Base-by-base conservation (phyloP, 2,797 vertebrate genomes). In the Dicrostonyx torquatus region DNA sequence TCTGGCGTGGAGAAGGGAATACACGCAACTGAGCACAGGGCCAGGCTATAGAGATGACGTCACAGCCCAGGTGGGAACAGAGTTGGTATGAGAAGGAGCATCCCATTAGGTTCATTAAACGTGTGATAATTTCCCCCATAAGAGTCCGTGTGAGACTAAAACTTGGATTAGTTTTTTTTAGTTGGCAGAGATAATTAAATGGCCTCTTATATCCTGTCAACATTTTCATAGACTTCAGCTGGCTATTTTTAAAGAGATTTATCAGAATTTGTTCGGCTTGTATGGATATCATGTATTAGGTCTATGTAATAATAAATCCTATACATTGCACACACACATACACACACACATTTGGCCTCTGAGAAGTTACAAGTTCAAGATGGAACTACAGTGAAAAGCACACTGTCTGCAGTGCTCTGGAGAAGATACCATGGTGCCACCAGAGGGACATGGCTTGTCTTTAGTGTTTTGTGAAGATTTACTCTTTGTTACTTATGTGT, bases 81-180 rank as follows among this genome's bases (percentile, higher is more conserved):
- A 34, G 37, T 48, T 48, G 31, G 50, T 83, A 22, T n/a, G 68
- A 95, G 88, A 37, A 91, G 29, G 50, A 76, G 45, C 15, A 31
- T 64, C 77, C 80, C 73, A 24, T 72, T 34, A 68, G 93, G 50
- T 84, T 87, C 75, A 37, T 92, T 92, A 87, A 48, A 45, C 58
- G 26, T 50, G 53, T 58, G 95, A 93, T 87, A n/a, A 83, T 90
- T 94, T 96, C 14, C 40, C 31, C 84, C 64, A 50, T 87, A 89
- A 89, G 87, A 73, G n/a, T 84, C 45, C 58, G 76, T 4, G 22
- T 37, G 83, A 94, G 70, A 95, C 75, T 48, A 87, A 83, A 72
- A 66, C 55, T 91, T n/a, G 53, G 48, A 58, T 93, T 85, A 43
- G 40, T n/a, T 88, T 93, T 93, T 85, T 62, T 87, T 64, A 37